Evolutionary conservation across 1,140 invertebrate species (phyloP).

Genomic region (Rhopalosiphum padi): DNA sequence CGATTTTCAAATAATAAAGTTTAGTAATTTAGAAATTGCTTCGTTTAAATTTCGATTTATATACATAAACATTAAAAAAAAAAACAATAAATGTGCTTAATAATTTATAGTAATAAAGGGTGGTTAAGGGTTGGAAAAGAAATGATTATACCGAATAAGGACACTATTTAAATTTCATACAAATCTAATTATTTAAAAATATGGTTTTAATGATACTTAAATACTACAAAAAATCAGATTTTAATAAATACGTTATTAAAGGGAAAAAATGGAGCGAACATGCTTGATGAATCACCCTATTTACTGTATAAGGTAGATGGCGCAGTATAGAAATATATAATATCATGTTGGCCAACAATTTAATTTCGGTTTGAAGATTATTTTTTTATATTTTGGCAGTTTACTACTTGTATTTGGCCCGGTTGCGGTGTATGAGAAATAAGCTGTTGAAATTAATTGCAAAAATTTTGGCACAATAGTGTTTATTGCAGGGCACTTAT

Average conservation of each 20-base stretch:
- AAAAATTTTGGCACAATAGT: background rate
- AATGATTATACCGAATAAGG: background rate
- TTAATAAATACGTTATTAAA: too few relatives aligned
- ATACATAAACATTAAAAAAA: background rate
- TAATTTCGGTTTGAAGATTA: background rate
- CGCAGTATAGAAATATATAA: background rate
- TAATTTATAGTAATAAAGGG: background rate
- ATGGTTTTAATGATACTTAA: background rate
- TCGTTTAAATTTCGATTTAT: background rate
- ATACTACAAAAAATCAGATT: too few relatives aligned
- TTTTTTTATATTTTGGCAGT: background rate
- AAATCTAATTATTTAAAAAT: background rate
- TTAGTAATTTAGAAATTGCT: too few relatives aligned
- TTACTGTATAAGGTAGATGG: background rate
- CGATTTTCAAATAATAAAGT: background rate
- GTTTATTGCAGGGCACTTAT: background rate
- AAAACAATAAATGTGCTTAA: background rate
- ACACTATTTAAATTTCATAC: background rate
- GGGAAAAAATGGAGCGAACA: background rate
- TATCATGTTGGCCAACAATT: background rate
- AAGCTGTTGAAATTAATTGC: background rate
- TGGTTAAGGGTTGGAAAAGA: background rate
- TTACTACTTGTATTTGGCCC: background rate
- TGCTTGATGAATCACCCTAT: background rate
- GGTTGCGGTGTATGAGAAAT: background rate